phyloP scores from a whole-genome alignment of 1,140 invertebrate genomes.

The Drosophila dunni region DNA sequence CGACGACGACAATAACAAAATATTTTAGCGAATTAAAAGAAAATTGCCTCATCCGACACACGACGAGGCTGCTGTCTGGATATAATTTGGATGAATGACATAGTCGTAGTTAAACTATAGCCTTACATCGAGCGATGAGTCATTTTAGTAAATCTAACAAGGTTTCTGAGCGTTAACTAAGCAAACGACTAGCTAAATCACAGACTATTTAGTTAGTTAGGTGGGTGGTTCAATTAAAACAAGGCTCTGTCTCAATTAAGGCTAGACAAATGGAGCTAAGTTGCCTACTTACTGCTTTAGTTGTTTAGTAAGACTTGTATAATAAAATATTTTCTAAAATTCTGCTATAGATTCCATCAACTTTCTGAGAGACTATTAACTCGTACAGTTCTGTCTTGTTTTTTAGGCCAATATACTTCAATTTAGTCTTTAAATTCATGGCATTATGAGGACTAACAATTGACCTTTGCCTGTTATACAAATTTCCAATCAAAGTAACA shows the following conservation, averaged over 20 bases:
- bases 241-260: slow-evolving; percentile 41
- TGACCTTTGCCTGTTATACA: no score
- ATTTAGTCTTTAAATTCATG: no score
- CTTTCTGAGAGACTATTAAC: no score
- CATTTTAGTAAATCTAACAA: slow-evolving; percentile 30
- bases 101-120: slow-evolving; percentile 33
- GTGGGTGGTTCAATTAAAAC: slow-evolving; percentile 41
- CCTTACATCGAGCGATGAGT: slow-evolving; percentile 21
- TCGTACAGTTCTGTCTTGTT: no score
- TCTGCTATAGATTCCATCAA: no score
- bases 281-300: not conserved
- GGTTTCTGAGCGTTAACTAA: slow-evolving; percentile 8
- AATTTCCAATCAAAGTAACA: no score
- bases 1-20: slow-evolving; percentile 68
- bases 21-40: slow-evolving; percentile 82
- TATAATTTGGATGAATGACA: slow-evolving; percentile 61
- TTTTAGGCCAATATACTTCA: no score
- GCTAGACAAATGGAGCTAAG: not conserved
- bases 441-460: no score
- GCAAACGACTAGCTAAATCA: slow-evolving; percentile 9
- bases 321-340: no score
- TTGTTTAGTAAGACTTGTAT: not conserved
- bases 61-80: slow-evolving; percentile 21
- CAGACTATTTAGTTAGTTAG: slow-evolving; percentile 10
- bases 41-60: slow-evolving; percentile 77